phyloP scores from a whole-genome alignment of 2,888 invertebrate genomes.

The Lampropteryx suffumata region DNA sequence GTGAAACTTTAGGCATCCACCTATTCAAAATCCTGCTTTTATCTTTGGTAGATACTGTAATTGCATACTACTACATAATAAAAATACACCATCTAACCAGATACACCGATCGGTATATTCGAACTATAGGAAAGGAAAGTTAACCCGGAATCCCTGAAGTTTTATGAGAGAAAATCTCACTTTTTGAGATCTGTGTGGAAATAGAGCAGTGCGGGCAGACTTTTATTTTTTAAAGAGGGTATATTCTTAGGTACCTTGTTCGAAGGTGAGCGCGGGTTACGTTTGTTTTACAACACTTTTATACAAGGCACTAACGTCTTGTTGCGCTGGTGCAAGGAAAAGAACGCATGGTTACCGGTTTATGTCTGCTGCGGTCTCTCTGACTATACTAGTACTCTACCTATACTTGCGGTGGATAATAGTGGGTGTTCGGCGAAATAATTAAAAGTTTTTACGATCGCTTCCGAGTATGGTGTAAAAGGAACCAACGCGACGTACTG shows the following conservation, averaged over 20 bases:
- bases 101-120: slow-evolving; percentile 7
- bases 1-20: too few relatives aligned
- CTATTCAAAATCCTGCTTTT: too few relatives aligned
- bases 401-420: neutral
- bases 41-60: too few relatives aligned
- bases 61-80: too few relatives aligned
- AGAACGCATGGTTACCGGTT: slow-evolving; percentile 65
- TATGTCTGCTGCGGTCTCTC: slow-evolving; percentile 66
- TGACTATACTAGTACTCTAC: slow-evolving; percentile 38
- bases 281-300: slow-evolving; percentile 80
- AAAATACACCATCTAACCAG: neutral
- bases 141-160: slow-evolving; percentile 14
- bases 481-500: slow-evolving; percentile 51
- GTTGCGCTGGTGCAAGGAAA: slow-evolving; percentile 59
- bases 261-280: slow-evolving; percentile 53
- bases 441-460: slow-evolving; percentile 79
- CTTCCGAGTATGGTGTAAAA: slow-evolving; percentile 61
- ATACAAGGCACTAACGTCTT: slow-evolving; percentile 74
- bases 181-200: slow-evolving; percentile 40
- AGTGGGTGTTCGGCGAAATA: slow-evolving; percentile 63
- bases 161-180: slow-evolving; percentile 17
- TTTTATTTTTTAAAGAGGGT: slow-evolving; percentile 61
- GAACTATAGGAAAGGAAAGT: slow-evolving; percentile 9
- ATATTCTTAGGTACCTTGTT: slow-evolving; percentile 45
- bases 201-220: slow-evolving; percentile 41